Evolutionary conservation across 1,140 invertebrate genomes (phyloP), one percentile per base, ranked within the genome.

Genomic region (Cylas formicarius): DNA sequence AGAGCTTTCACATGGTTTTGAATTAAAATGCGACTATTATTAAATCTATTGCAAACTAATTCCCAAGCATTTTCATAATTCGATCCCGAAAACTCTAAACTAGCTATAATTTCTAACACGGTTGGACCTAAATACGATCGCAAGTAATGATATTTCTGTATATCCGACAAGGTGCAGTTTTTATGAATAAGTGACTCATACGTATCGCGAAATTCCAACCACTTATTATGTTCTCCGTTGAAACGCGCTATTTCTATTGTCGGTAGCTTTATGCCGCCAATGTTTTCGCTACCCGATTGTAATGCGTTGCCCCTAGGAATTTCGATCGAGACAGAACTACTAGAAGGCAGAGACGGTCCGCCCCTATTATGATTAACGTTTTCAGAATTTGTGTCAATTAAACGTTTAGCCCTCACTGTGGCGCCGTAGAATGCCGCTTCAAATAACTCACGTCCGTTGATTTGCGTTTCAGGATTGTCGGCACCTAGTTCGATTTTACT

Each of bases 1-100:
- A 61, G 27, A 19, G 50, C 36, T n/a, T 52, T 45, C 13, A 65
- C 28, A 32, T 57, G 52, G 32, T 52, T 55, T 13, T 59, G 43
- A 6, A 58, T 28, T 2, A 62, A 45, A 8, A 62, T 38, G 4
- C 52, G 19, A 13, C 39, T 44, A 21, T 62, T 61, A 24, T 60
- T 41, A 28, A 55, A 63, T 2, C 58, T 44, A n/a, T 57, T 40
- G 10, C 41, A n/a, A 4, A 66, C 22, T 7, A 56, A 27, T 5
- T 51, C 39, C 61, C 56, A 63, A 8, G 60, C 58, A 11, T 55
- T 34, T 0, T 35, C n/a, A 49, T 59, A 67, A 53, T 65, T 63
- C 6, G 27, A 19, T 2, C 45, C 47, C 0, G 55, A 45, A 18
- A 54, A 49, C 21, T 53, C 52, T 13, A 63, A 31, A 41, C 50